Percentiles rank a stretch among this genome's conserved stretches.
Evolutionary conservation across 2,888 invertebrate genomes (phyloP).

Genomic region (Sisyra terminalis): DNA sequence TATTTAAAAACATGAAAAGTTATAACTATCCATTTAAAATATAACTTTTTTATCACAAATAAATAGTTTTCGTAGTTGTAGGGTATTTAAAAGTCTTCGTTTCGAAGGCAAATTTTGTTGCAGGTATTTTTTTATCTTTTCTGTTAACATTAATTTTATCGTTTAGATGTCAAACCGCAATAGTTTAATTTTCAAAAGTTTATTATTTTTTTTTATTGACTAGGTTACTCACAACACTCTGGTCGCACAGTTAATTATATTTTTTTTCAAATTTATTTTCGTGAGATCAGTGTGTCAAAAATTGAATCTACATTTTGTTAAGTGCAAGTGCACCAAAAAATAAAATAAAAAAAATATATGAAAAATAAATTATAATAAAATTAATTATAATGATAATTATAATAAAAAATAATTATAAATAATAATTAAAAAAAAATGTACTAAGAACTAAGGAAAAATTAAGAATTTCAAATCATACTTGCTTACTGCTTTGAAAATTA

Average conservation of each 20-base stretch:
- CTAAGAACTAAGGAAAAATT: too few relatives aligned
- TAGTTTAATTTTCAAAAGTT: conserved; percentile 4
- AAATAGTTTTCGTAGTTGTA: conserved; percentile 5
- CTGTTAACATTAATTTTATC: neutral
- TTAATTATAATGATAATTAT: too few relatives aligned
- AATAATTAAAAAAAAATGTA: too few relatives aligned
- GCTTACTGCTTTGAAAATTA: too few relatives aligned
- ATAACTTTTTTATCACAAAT: conserved; percentile 5
- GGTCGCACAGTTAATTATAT: conserved; percentile 12
- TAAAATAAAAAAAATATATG: conserved; percentile 3
- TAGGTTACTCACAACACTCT: conserved; percentile 29
- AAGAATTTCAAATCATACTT: too few relatives aligned
- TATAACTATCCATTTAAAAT: neutral
- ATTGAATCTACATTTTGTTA: conserved; percentile 9
- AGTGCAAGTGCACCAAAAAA: conserved; percentile 4
- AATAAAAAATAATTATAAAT: too few relatives aligned
- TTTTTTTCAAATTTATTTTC: conserved; percentile 11
- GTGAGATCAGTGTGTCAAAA: conserved; percentile 10
- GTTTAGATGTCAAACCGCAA: conserved; percentile 6
- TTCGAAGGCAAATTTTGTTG: conserved; percentile 6
- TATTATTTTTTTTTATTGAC: conserved; percentile 23
- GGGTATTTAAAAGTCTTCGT: conserved; percentile 3
- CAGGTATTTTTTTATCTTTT: neutral
- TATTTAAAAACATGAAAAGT: conserved; percentile 3
- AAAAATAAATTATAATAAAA: conserved; percentile 1